Evolutionary conservation across 2,888 invertebrate species (phyloP).

Genomic region (Netelia melanura): DNA sequence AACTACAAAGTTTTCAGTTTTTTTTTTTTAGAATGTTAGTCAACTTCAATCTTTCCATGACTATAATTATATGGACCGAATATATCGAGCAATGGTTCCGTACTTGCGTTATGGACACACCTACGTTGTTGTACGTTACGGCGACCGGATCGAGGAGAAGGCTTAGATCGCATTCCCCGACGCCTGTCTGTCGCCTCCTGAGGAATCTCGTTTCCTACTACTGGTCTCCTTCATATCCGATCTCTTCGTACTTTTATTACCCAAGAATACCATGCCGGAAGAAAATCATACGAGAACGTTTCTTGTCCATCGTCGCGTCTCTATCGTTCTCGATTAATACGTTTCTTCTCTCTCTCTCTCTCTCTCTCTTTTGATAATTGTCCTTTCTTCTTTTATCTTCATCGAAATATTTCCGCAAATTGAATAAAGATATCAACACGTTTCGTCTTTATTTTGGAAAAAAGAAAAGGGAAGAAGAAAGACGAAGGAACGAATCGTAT

Average conservation of each 20-base stretch:
- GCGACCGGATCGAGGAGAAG: conserved; percentile 54
- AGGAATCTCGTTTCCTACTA: conserved; percentile 57
- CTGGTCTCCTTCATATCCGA: conserved; percentile 28
- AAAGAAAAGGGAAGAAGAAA: not conserved
- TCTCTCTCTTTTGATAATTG: no score
- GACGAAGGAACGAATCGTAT: conserved; percentile 15
- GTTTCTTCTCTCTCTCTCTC: no score
- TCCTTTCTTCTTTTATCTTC: no score
- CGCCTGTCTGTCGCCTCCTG: conserved; percentile 64
- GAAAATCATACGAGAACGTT: not conserved
- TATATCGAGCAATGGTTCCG: not conserved
- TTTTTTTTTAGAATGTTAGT: no score
- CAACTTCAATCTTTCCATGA: no score
- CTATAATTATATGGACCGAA: no score
- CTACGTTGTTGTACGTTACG: conserved; percentile 44
- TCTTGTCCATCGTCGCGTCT: not conserved
- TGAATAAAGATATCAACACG: not conserved
- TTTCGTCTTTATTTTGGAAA: not conserved
- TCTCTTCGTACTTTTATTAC: not conserved
- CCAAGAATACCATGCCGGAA: conserved; percentile 37
- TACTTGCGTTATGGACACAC: conserved; percentile 12
- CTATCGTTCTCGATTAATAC: not conserved
- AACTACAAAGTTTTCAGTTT: no score
- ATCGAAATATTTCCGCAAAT: no score
- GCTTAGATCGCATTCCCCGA: conserved; percentile 63